phyloP scores from a whole-genome alignment of 2,888 invertebrate species.

The Agrochola litura region DNA sequence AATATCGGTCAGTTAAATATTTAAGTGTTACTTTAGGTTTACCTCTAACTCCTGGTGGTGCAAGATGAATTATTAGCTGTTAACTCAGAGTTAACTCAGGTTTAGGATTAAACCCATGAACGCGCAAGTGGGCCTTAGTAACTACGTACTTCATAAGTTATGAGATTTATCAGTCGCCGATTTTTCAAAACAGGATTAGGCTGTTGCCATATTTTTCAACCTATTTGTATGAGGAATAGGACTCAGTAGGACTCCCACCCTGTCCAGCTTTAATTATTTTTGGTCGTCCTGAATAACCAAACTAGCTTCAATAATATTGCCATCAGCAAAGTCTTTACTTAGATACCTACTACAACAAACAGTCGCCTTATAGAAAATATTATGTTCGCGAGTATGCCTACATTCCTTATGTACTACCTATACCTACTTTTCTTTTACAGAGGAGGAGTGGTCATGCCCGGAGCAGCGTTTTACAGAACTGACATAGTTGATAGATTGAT shows the following conservation, averaged over 20 bases:
- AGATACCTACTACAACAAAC: background rate
- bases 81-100: no score
- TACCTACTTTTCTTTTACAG: constrained; percentile 66
- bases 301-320: background rate
- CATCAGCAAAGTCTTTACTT: background rate
- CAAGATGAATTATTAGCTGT: no score
- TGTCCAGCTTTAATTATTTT: background rate
- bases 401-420: background rate
- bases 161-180: background rate
- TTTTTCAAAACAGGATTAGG: background rate
- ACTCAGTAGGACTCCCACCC: no score
- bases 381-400: background rate
- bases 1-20: no score
- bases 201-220: background rate
- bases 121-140: no score
- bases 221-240: background rate
- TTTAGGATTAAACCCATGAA: no score
- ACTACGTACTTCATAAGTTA: background rate
- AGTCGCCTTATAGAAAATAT: background rate
- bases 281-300: background rate
- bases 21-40: no score
- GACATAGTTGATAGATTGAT: constrained; percentile 69
- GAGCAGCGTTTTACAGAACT: constrained; percentile 74
- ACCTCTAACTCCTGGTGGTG: no score
- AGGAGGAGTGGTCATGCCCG: constrained; percentile 73